phyloP scores from a whole-genome alignment of 53 echinoderm and acorn worm species.

The Pentamera pediparva region DNA sequence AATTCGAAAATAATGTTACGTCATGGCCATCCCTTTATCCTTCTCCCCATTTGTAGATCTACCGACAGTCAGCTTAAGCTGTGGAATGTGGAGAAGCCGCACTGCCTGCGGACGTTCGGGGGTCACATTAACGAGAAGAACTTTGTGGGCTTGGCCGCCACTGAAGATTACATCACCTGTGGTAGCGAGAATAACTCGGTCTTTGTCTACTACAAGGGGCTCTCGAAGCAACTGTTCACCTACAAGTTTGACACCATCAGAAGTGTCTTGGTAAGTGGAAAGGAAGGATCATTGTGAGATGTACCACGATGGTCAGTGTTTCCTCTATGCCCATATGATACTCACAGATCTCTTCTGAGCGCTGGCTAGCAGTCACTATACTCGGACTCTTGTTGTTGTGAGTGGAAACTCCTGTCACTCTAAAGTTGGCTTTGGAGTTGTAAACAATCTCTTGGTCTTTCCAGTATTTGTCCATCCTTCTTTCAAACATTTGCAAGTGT shows the following conservation, averaged over 20 bases:
- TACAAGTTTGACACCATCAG: slow-evolving; percentile 99
- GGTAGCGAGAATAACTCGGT: slow-evolving; percentile 98
- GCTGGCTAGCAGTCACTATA: not conserved
- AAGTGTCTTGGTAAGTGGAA: slow-evolving; percentile 78
- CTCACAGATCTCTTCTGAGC: not conserved
- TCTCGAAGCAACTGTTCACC: slow-evolving; percentile 95
- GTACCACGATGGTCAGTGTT: no score
- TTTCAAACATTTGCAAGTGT: no score
- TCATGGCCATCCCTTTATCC: not conserved
- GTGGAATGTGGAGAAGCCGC: slow-evolving; percentile 92
- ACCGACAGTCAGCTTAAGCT: slow-evolving; percentile 97
- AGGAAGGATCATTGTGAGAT: no score
- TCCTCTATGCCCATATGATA: no score
- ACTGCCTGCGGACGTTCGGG: slow-evolving; percentile 92
- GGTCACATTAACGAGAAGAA: slow-evolving; percentile 98
- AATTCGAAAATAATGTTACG: no score
- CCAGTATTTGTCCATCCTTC: no score
- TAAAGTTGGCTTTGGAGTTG: not conserved
- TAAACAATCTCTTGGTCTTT: no score
- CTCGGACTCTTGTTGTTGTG: not conserved
- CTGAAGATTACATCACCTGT: slow-evolving; percentile 96
- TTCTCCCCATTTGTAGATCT: slow-evolving; percentile 62
- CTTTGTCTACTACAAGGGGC: slow-evolving; percentile 96
- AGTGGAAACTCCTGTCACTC: not conserved
- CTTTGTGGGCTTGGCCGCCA: slow-evolving; percentile 94